These are phyloP conservation scores for Drosophila meridiana DNA, from an alignment of 2,888 invertebrate genomes.

Conservation along the genomic window DNA sequence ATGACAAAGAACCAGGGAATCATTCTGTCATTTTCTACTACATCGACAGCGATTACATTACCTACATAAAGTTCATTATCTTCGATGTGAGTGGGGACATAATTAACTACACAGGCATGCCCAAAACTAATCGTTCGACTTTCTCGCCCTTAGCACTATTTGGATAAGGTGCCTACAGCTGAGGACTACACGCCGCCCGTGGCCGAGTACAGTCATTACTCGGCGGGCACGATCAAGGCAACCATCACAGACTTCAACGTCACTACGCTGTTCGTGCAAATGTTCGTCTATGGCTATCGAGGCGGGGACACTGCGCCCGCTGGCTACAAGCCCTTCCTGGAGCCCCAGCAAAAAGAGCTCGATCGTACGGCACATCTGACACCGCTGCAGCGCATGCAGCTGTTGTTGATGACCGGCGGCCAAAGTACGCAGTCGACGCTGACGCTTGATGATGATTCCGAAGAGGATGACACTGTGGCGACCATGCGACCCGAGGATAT, in stretches of 20 bases:
- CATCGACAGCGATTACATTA: conserved; percentile 78
- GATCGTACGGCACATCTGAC: conserved; percentile 22
- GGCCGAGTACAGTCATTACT: conserved; percentile 78
- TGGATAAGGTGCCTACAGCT: conserved; percentile 37
- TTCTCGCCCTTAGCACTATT: conserved; percentile 55
- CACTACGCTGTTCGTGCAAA: conserved; percentile 75
- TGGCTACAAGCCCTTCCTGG: conserved; percentile 66
- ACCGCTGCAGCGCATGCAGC: conserved; percentile 59
- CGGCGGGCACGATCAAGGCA: conserved; percentile 78
- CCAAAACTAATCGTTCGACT: background rate
- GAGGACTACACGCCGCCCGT: conserved; percentile 59
- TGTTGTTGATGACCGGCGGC: conserved; percentile 51
- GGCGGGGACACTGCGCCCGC: conserved; percentile 58
- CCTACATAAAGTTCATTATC: conserved; percentile 76
- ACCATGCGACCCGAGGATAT: conserved; percentile 52
- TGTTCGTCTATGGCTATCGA: conserved; percentile 81
- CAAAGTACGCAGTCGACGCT: conserved; percentile 20
- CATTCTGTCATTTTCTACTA: conserved; percentile 80
- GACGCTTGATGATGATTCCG: background rate
- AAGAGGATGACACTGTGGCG: conserved; percentile 2
- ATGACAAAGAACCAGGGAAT: conserved; percentile 46
- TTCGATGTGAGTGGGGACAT: conserved; percentile 72
- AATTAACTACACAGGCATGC: background rate
- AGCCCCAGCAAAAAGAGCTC: background rate
- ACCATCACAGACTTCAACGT: conserved; percentile 73